Evolutionary conservation across 2,113 vertebrate species (phyloP).

Genomic region (Pseudorasbora parva): DNA sequence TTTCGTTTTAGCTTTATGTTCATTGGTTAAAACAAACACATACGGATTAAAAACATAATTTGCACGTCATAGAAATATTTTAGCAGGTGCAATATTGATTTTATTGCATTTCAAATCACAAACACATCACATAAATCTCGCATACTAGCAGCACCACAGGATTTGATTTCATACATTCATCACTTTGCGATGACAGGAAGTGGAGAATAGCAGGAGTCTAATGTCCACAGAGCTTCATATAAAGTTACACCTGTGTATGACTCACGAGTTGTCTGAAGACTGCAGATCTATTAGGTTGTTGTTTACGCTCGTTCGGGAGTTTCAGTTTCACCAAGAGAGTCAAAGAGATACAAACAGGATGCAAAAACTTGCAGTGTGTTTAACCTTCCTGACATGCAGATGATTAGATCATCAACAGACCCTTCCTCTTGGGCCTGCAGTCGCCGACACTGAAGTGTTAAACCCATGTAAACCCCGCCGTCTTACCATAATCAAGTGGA

Average conservation of each 20-base stretch:
- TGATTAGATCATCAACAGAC: not conserved
- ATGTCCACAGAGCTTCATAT: not conserved
- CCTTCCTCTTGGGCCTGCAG: not conserved
- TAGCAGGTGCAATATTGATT: not conserved
- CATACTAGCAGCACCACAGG: not conserved
- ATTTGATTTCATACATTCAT: not conserved
- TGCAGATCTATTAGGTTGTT: not conserved
- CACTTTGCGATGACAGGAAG: not conserved
- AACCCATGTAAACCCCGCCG: not conserved
- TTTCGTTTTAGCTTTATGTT: not conserved
- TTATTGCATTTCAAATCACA: not conserved
- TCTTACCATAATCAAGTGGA: not conserved
- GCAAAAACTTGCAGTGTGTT: constrained; percentile 6
- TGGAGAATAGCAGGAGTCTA: not conserved
- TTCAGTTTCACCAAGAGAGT: not conserved
- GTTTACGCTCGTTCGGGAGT: constrained; percentile 19
- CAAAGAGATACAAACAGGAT: not conserved
- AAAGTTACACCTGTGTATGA: not conserved
- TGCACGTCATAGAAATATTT: too few relatives aligned
- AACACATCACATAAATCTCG: not conserved
- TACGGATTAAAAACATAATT: too few relatives aligned
- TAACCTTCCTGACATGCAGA: not conserved
- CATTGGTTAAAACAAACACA: not conserved
- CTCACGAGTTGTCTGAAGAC: not conserved
- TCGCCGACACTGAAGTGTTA: not conserved